Evolutionary conservation across 2,113 vertebrate species (phyloP).

Genomic region (Ranitomeya variabilis): DNA sequence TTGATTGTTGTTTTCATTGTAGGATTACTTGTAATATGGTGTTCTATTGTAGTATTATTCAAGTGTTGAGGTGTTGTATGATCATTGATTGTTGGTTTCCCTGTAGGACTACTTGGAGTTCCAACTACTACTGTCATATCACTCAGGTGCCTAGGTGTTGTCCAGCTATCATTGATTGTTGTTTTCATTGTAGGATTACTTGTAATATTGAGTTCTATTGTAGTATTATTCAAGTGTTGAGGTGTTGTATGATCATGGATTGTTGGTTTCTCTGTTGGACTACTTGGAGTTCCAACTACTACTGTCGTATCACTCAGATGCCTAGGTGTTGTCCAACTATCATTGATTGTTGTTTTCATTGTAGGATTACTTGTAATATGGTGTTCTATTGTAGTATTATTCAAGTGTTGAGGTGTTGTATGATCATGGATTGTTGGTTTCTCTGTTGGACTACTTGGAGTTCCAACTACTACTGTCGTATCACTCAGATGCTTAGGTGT

Average conservation of each 20-base stretch:
- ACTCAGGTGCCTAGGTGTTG: neutral
- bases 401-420: neutral
- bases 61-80: neutral
- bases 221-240: too few species aligned
- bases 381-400: neutral
- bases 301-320: too few species aligned
- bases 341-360: too few species aligned
- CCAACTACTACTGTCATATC: neutral
- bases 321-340: too few species aligned
- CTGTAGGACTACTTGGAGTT: neutral
- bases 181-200: too few species aligned
- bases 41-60: neutral
- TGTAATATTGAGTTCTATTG: too few species aligned
- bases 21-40: neutral
- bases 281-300: too few species aligned
- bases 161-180: neutral
- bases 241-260: too few species aligned
- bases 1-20: too few species aligned
- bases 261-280: too few species aligned
- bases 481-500: neutral
- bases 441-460: neutral
- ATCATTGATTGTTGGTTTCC: neutral
- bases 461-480: neutral
- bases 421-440: neutral
- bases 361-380: neutral